Conservation (phyloP, 2,888 invertebrate genomes). For the Piscicola geometra region DNA sequence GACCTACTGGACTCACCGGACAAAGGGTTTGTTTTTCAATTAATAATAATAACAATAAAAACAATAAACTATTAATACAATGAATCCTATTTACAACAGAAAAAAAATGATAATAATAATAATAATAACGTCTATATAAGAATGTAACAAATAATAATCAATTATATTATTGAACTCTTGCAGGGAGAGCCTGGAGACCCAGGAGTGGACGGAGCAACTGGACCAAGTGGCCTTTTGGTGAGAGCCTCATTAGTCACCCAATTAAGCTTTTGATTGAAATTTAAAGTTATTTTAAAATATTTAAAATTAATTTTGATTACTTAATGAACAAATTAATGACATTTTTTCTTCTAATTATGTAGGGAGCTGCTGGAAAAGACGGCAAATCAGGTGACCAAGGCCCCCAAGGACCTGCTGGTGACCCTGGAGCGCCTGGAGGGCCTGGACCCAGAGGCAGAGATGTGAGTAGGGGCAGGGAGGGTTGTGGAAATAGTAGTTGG, state of each 20-base stretch:
- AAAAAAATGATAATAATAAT: too few species aligned
- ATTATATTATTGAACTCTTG: neutral
- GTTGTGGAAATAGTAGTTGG: too few species aligned
- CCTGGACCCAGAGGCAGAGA: conserved; percentile 30
- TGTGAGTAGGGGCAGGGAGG: too few species aligned
- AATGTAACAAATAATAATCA: too few species aligned
- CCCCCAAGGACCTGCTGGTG: conserved; percentile 26
- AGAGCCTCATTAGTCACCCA: too few species aligned
- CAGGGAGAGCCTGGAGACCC: conserved; percentile 13
- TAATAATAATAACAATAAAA: neutral
- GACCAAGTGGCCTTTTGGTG: conserved; percentile 1
- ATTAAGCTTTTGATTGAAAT: too few species aligned
- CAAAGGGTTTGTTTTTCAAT: conserved; percentile 21
- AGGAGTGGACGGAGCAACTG: neutral
- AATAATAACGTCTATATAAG: too few species aligned
- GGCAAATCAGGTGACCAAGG: conserved; percentile 42
- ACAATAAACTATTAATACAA: neutral
- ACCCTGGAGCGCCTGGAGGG: conserved; percentile 25
- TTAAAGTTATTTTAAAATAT: too few species aligned
- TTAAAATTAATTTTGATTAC: neutral
- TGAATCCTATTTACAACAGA: too few species aligned
- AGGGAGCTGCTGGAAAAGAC: conserved; percentile 63
- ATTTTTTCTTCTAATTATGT: neutral
- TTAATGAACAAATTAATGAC: neutral
- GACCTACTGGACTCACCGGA: conserved; percentile 21